phyloP scores from a whole-genome alignment of 2,797 vertebrate species.

The Thripadectes ignobilis region DNA sequence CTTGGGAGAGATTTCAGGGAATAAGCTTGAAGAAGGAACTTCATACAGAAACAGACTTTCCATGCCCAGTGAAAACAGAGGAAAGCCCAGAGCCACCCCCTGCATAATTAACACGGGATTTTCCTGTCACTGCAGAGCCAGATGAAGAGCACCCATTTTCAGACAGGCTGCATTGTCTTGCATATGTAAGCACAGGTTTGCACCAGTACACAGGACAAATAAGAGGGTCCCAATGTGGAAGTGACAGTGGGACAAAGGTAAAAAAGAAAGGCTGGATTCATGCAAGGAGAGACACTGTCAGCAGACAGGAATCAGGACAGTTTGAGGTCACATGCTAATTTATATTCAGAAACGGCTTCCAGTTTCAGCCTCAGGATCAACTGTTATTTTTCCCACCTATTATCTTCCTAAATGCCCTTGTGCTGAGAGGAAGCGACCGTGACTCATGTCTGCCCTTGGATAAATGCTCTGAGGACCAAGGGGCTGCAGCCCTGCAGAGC shows the following conservation, averaged over 20 bases:
- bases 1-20: background rate
- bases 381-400: constrained; percentile 35
- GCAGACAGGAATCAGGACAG: background rate
- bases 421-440: background rate
- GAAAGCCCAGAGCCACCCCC: rapidly evolving
- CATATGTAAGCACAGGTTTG: background rate
- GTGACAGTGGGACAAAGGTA: background rate
- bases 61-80: rapidly evolving
- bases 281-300: background rate
- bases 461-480: background rate
- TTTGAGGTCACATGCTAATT: constrained; percentile 45
- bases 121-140: rapidly evolving
- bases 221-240: rapidly evolving
- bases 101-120: rapidly evolving
- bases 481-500: background rate
- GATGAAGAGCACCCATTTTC: rapidly evolving
- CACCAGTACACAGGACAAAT: background rate
- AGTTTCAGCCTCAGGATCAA: constrained; percentile 58
- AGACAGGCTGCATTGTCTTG: background rate
- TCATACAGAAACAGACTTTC: no score
- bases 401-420: constrained; percentile 20
- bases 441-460: background rate
- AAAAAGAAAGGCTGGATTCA: background rate
- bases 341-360: constrained; percentile 44
- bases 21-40: no score